Evolutionary conservation across 2,888 invertebrate species (phyloP), one percentile per base, ranked within the genome.

Genomic region (Diplolepis rosae): DNA sequence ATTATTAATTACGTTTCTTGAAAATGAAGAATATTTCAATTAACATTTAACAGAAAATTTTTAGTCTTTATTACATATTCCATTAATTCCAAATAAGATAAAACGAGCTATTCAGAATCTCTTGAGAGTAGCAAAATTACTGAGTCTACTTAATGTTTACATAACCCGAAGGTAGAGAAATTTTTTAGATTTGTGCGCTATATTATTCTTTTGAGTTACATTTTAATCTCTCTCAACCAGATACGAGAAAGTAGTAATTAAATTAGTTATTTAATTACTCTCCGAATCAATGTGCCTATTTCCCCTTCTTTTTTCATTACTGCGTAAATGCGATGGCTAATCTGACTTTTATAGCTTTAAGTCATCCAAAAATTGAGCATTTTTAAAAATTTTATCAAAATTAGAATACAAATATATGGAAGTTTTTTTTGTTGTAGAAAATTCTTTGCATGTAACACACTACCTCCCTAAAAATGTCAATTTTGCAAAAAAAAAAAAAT

Each of bases 71-170:
- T 61, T 61, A 35, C 39, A 4, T 56, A 39, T 56, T 42, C 39
- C 24, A 61, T 56, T 24, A 6, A 61, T 61, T 39, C 39, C 27
- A 42, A 61, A 39, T 61, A 42, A 61, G 61, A n/a, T n/a, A 39
- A 61, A 39, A 24, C 24, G 61, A 35, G 50, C 50, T 50, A 27
- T 50, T 35, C 24, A 27, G 39, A 61, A 39, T 24, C 61, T 39
- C 61, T 24, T 42, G 13, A 61, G 39, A 9, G 35, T 9, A 42
- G 35, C 24, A 61, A n/a, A 61, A 27, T 61, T n/a, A 61, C 61
- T 61, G 39, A 61, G 61, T 61, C 27, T 61, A 18, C 24, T n/a
- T 61, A 39, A 39, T 39, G 61, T 61, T 61, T 42, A 42, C 39
- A 39, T 61, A 24, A 24, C 61, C 39, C 11, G 61, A 4, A 61